A percentile compares a stretch with the other conserved stretches of the same genome.
These are phyloP conservation scores for Geodia barretti DNA, from an alignment of 37 sponge, comb jelly and placozoan genomes.

Conservation along the genomic window DNA sequence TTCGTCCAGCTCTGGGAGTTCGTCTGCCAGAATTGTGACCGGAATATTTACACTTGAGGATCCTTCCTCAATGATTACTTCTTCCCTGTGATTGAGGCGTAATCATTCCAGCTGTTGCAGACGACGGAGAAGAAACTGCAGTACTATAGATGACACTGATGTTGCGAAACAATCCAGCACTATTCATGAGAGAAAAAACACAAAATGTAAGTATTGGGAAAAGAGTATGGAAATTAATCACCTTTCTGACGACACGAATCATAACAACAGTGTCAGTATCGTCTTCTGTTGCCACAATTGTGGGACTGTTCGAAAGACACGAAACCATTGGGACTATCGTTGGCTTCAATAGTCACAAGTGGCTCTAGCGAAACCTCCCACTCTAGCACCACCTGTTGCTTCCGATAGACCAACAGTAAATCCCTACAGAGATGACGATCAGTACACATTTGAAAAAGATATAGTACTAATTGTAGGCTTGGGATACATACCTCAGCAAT, in stretches of 20 bases:
- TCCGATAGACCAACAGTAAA: constrained; percentile 46
- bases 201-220: neutral
- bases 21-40: constrained; percentile 61
- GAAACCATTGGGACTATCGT: constrained; percentile 77
- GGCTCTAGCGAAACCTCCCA: constrained; percentile 29
- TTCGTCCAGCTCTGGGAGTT: constrained; percentile 79
- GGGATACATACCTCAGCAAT: constrained; percentile 75
- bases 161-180: constrained; percentile 67
- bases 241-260: constrained; percentile 66
- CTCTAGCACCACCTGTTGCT: constrained; percentile 73
- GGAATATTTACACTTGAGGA: constrained; percentile 19
- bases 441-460: neutral
- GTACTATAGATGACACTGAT: constrained; percentile 49
- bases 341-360: constrained; percentile 48
- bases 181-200: neutral
- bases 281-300: constrained; percentile 14
- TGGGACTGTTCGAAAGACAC: constrained; percentile 25
- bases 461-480: neutral
- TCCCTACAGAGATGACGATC: constrained; percentile 39
- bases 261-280: constrained; percentile 32
- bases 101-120: constrained; percentile 35
- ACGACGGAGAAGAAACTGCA: constrained; percentile 62
- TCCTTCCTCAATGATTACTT: constrained; percentile 55
- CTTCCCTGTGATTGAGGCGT: no score
- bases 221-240: neutral